Conservation (phyloP, 2,888 invertebrate genomes). For the Metopia argyrocephala region DNA sequence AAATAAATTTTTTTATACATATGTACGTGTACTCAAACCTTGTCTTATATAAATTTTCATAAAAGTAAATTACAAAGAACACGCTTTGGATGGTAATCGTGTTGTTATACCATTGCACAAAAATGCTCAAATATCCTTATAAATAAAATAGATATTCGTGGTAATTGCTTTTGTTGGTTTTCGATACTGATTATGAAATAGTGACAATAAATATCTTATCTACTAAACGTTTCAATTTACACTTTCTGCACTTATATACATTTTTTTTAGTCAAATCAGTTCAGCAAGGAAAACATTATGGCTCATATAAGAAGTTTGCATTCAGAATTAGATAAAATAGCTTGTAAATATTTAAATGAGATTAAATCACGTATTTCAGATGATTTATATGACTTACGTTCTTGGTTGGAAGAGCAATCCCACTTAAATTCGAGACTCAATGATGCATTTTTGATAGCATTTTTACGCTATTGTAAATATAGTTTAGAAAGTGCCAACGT, state of each 20-base stretch:
- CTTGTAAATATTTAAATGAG: conserved; percentile 79
- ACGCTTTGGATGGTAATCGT: neutral
- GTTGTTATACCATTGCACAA: too few relatives aligned
- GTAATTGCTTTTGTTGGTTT: neutral
- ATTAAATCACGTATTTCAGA: conserved; percentile 74
- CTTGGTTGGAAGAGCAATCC: conserved; percentile 80
- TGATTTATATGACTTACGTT: conserved; percentile 78
- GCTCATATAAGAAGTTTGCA: conserved; percentile 71
- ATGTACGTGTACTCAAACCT: too few relatives aligned
- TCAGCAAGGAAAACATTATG: conserved; percentile 63
- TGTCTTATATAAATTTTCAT: neutral
- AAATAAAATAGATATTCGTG: neutral
- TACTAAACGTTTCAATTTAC: neutral
- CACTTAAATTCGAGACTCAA: conserved; percentile 78
- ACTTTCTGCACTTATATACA: neutral
- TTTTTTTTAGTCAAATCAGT: conserved; percentile 27
- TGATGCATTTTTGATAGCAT: conserved; percentile 80
- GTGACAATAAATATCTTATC: conserved; percentile 4
- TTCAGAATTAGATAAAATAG: conserved; percentile 75
- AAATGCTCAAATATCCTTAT: too few relatives aligned
- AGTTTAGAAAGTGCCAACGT: conserved; percentile 80
- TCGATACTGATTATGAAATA: conserved; percentile 24
- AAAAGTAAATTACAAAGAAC: neutral
- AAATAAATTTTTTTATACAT: too few relatives aligned
- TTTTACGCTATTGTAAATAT: conserved; percentile 80